Evolutionary conservation across 2,113 vertebrate species (phyloP).

Genomic region (Crotalus tigris): DNA sequence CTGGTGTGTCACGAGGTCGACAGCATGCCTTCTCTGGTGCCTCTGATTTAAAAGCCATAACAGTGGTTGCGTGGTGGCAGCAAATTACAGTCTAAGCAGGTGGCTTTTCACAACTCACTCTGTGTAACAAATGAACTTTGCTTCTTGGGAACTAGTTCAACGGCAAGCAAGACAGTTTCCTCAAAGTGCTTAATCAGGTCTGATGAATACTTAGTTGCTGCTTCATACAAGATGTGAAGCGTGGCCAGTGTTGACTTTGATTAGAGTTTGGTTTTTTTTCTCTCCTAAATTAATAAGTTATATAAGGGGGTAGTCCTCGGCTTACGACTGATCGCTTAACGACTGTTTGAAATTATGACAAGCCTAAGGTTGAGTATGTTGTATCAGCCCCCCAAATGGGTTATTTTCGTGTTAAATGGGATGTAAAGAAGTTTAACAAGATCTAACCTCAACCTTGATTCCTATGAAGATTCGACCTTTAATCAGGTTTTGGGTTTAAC

Average conservation of each 20-base stretch:
- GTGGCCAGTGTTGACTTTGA: background rate
- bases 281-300: background rate
- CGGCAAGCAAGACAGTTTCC: background rate
- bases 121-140: background rate
- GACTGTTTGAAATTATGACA: no score
- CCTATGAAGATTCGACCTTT: background rate
- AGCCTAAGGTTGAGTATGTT: background rate
- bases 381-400: background rate
- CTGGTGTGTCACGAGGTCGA: background rate
- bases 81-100: background rate
- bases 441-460: background rate
- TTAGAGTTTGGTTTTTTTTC: background rate
- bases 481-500: background rate
- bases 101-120: slow-evolving; percentile 2
- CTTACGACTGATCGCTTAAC: no score
- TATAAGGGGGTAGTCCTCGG: background rate
- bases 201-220: background rate
- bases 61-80: background rate
- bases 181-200: background rate
- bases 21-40: background rate
- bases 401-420: background rate
- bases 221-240: background rate
- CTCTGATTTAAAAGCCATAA: slow-evolving; percentile 8
- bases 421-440: background rate
- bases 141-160: background rate